Conservation (phyloP, 2,797 vertebrate genomes). For the Anas capensis region DNA sequence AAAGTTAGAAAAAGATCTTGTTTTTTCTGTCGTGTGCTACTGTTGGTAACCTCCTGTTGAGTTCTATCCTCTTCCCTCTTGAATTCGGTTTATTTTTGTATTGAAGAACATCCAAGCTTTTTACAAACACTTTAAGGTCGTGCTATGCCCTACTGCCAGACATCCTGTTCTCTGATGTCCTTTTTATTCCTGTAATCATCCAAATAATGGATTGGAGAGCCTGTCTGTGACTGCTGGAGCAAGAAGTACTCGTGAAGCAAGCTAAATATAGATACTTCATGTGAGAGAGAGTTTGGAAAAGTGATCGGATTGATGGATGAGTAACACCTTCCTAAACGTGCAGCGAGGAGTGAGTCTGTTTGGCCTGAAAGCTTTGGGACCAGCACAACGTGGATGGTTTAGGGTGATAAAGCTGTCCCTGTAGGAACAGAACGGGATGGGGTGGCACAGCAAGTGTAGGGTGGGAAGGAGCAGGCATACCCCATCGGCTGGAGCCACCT, state of each 20-base stretch:
- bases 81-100: not conserved
- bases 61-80: not conserved
- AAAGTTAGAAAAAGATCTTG: not conserved
- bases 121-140: not conserved
- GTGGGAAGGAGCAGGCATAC: not conserved
- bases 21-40: not conserved
- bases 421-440: not conserved
- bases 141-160: not conserved
- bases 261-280: not conserved
- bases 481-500: not conserved
- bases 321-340: not conserved
- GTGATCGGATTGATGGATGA: not conserved
- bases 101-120: not conserved
- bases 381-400: rapidly evolving
- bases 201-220: not conserved
- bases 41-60: not conserved
- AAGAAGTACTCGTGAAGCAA: not conserved
- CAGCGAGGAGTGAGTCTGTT: not conserved
- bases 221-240: not conserved
- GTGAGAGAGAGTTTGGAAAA: not conserved
- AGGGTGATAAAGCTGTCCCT: not conserved
- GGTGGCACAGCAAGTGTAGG: rapidly evolving
- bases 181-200: not conserved
- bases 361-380: not conserved
- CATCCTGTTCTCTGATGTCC: not conserved